phyloP scores from a whole-genome alignment of 2,888 invertebrate genomes.

The Poecilus cupreus region DNA sequence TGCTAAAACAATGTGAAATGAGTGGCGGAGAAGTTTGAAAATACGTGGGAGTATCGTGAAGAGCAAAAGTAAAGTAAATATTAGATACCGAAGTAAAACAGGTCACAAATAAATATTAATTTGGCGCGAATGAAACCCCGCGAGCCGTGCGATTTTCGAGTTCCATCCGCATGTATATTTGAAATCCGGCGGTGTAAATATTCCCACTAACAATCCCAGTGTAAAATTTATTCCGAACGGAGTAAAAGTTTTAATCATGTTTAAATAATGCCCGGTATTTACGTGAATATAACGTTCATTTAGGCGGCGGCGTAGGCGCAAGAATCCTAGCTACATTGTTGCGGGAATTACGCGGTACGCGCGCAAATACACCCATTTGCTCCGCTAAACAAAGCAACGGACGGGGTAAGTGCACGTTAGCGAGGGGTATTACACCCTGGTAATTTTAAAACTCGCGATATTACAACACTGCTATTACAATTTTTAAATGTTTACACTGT shows the following conservation, averaged over 20 bases:
- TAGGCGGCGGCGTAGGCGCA: neutral
- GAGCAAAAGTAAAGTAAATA: neutral
- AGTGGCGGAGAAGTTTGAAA: no score
- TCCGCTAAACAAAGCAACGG: neutral
- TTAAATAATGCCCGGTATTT: slow-evolving; percentile 42
- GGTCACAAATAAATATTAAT: slow-evolving; percentile 33
- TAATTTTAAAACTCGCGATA: no score
- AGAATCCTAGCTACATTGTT: slow-evolving; percentile 12
- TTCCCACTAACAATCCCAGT: slow-evolving; percentile 23
- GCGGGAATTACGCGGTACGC: neutral
- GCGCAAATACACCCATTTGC: no score
- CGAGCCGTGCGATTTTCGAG: neutral
- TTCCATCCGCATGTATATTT: neutral
- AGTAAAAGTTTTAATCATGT: slow-evolving; percentile 36
- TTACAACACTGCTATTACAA: no score
- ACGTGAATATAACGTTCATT: slow-evolving; percentile 19
- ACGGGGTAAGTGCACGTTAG: no score
- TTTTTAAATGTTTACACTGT: no score
- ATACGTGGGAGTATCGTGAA: no score
- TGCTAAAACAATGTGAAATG: no score
- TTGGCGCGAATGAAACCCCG: neutral
- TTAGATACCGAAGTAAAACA: slow-evolving; percentile 1
- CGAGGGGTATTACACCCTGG: no score
- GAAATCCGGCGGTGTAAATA: slow-evolving; percentile 12
- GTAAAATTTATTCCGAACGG: slow-evolving; percentile 25